These are phyloP conservation scores for Tapirus indicus DNA, from an alignment of 2,797 vertebrate genomes.

Conservation along the genomic window DNA sequence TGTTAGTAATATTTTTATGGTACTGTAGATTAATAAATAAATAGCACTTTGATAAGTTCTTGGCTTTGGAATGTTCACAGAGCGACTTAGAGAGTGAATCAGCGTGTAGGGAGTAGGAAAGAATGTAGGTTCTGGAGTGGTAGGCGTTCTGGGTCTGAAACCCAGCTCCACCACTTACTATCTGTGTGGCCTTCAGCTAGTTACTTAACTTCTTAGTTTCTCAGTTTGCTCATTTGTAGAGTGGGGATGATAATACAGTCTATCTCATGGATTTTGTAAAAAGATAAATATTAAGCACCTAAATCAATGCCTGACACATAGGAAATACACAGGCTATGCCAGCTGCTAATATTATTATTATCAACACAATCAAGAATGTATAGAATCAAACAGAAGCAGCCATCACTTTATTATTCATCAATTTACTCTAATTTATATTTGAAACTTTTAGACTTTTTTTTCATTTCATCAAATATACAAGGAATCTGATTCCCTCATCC, in stretches of 20 bases:
- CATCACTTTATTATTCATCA: not conserved
- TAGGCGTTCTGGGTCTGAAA: not conserved
- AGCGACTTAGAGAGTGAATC: not conserved
- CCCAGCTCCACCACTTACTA: not conserved
- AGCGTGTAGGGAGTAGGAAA: not conserved
- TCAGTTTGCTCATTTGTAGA: not conserved
- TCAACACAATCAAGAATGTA: not conserved
- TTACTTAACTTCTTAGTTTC: not conserved
- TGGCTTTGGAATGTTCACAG: not conserved
- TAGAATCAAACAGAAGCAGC: not conserved
- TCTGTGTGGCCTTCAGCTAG: not conserved
- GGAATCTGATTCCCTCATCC: not conserved
- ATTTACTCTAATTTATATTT: not conserved
- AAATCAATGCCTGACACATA: not conserved
- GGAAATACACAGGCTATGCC: not conserved
- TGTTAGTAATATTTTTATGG: constrained; percentile 28
- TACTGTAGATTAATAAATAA: not conserved
- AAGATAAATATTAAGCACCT: not conserved
- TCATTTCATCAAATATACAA: not conserved
- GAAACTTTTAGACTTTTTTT: not conserved
- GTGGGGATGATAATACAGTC: not conserved
- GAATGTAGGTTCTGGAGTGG: not conserved
- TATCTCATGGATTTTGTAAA: not conserved
- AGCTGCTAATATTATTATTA: not conserved
- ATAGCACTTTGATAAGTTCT: not conserved